Evolutionary conservation across 2,888 invertebrate genomes (phyloP).

Genomic region (Lepidocyrtoides sp.): DNA sequence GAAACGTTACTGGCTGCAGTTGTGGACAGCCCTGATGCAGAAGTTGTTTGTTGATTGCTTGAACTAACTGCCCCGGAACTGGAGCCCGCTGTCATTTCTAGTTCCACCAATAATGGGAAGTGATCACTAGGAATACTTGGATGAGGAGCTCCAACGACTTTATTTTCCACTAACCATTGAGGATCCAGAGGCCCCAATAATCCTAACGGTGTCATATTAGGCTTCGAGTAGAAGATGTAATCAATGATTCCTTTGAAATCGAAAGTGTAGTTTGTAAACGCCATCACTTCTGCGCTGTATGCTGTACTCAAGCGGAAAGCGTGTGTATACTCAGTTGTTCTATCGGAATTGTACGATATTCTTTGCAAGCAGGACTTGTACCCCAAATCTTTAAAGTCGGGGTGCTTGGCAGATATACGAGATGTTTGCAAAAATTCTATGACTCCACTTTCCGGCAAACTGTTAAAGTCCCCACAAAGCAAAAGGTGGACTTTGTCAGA

Average conservation of each 20-base stretch:
- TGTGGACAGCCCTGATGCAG: slow-evolving; percentile 49
- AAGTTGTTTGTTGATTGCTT: slow-evolving; percentile 48
- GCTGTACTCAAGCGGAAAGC: slow-evolving; percentile 98
- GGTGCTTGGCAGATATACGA: slow-evolving; percentile 95
- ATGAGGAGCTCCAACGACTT: slow-evolving; percentile 99
- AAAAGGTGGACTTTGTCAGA: slow-evolving; percentile 94
- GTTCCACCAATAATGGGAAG: slow-evolving; percentile 69
- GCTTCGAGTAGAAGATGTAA: slow-evolving; percentile 99
- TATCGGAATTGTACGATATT: slow-evolving; percentile 88
- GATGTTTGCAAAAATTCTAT: slow-evolving; percentile 98
- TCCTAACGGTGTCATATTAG: slow-evolving; percentile 97
- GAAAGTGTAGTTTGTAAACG: slow-evolving; percentile 99
- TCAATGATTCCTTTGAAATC: slow-evolving; percentile 99
- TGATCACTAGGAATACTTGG: slow-evolving; percentile 93
- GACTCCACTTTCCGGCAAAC: slow-evolving; percentile 98
- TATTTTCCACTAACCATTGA: slow-evolving; percentile 98
- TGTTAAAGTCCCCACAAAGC: slow-evolving; percentile 99
- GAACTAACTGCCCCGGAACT: slow-evolving; percentile 33
- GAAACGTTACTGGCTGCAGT: slow-evolving; percentile 60
- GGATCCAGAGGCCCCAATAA: slow-evolving; percentile 97
- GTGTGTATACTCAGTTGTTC: slow-evolving; percentile 95
- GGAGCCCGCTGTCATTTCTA: slow-evolving; percentile 68
- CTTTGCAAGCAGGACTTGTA: slow-evolving; percentile 97
- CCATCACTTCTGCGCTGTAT: slow-evolving; percentile 98
- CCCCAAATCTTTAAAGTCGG: slow-evolving; percentile 98